These are phyloP conservation scores for Alloscopus bannaensis DNA, from an alignment of 2,888 invertebrate species.

Conservation along the genomic window DNA sequence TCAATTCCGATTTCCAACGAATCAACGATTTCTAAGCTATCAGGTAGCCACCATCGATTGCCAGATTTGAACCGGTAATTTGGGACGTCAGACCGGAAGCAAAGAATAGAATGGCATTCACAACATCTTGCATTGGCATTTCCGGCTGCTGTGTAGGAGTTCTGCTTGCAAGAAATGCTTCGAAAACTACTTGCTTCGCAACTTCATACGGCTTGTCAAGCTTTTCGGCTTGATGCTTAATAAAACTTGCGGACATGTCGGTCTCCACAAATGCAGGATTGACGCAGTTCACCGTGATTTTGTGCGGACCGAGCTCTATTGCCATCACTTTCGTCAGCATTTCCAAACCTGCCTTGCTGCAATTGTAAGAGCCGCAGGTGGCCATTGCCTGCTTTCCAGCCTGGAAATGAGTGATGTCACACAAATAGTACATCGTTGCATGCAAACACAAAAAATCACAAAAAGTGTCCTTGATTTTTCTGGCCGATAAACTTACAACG, in stretches of 20 bases:
- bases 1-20: no score
- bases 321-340: slow-evolving; percentile 17
- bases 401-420: no score
- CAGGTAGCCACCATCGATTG: slow-evolving; percentile 46
- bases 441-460: no score
- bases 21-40: no score
- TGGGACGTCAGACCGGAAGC: slow-evolving; percentile 34
- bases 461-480: no score
- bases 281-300: slow-evolving; percentile 4
- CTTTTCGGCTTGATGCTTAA: no score
- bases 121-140: slow-evolving; percentile 54
- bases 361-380: neutral
- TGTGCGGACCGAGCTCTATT: slow-evolving; percentile 15
- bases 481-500: no score
- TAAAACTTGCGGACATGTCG: neutral
- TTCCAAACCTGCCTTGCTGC: slow-evolving; percentile 1
- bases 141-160: slow-evolving; percentile 15
- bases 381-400: no score
- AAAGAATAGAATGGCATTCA: slow-evolving; percentile 42
- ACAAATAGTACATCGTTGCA: no score
- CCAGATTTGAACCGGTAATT: slow-evolving; percentile 42
- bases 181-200: neutral
- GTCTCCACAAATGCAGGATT: neutral
- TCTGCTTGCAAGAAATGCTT: slow-evolving; percentile 5
- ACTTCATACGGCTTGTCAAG: neutral